Conservation (phyloP, 2,888 invertebrate species). For the Adela reaumurella region DNA sequence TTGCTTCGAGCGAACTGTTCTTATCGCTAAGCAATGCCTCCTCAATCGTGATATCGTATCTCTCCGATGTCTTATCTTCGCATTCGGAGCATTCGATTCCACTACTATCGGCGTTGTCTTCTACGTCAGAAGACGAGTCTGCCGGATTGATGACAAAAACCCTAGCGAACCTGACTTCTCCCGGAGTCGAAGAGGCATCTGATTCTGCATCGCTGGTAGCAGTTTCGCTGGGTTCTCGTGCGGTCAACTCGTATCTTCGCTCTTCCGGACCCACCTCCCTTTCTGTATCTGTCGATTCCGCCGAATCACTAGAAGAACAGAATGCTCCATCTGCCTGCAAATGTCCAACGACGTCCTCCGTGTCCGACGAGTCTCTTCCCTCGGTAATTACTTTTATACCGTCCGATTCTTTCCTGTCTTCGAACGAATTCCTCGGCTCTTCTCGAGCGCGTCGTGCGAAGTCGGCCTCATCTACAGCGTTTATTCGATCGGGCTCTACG, state of each 20-base stretch:
- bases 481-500: background rate
- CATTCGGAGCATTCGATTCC: conserved; percentile 64
- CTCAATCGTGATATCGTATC: conserved; percentile 33
- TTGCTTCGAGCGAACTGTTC: conserved; percentile 10
- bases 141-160: conserved; percentile 67
- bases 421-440: background rate
- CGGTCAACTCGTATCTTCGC: conserved; percentile 43
- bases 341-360: conserved; percentile 41
- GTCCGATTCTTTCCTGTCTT: conserved; percentile 20
- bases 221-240: conserved; percentile 42
- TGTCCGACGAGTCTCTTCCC: conserved; percentile 27
- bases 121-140: conserved; percentile 58
- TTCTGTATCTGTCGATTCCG: conserved; percentile 42
- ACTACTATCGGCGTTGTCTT: conserved; percentile 56
- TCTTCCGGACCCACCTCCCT: conserved; percentile 28
- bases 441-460: background rate
- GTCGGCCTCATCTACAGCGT: background rate
- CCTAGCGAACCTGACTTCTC: conserved; percentile 58
- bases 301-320: conserved; percentile 51
- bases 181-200: conserved; percentile 52
- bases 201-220: conserved; percentile 50
- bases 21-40: conserved; percentile 25
- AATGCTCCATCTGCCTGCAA: conserved; percentile 53
- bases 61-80: conserved; percentile 50
- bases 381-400: conserved; percentile 43